Conservation (phyloP, 2,797 vertebrate species). For the Eutrigla gurnardus region DNA sequence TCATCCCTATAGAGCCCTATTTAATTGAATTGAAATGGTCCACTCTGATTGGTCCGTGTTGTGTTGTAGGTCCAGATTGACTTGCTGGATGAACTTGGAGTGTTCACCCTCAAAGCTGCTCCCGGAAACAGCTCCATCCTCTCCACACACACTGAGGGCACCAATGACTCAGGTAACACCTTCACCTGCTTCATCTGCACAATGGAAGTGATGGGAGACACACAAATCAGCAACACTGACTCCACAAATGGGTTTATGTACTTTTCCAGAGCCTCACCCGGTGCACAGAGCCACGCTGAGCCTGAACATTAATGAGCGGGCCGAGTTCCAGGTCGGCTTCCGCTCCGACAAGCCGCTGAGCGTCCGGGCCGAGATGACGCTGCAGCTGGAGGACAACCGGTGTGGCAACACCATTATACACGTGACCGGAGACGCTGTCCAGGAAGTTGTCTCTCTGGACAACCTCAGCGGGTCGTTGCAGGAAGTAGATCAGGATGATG, state of each 20-base stretch:
- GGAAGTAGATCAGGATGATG: slow-evolving; percentile 65
- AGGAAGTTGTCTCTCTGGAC: slow-evolving; percentile 87
- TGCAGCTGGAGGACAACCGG: slow-evolving; percentile 85
- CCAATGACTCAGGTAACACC: slow-evolving; percentile 70
- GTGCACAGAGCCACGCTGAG: slow-evolving; percentile 77
- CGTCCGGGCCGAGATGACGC: slow-evolving; percentile 76
- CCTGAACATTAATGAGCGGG: slow-evolving; percentile 76
- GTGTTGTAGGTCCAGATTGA: slow-evolving; percentile 85
- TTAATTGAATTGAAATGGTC: too few relatives aligned
- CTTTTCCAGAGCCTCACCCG: slow-evolving; percentile 55
- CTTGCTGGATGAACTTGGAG: slow-evolving; percentile 81
- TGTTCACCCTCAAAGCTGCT: slow-evolving; percentile 84
- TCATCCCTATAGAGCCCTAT: too few relatives aligned
- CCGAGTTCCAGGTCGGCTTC: slow-evolving; percentile 86
- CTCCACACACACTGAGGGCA: slow-evolving; percentile 51
- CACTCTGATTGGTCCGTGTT: neutral
- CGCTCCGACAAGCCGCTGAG: slow-evolving; percentile 75
- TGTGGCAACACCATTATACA: slow-evolving; percentile 82
- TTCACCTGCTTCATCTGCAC: neutral
- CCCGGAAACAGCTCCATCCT: slow-evolving; percentile 70
- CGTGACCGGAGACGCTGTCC: slow-evolving; percentile 86
- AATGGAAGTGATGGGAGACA: neutral
- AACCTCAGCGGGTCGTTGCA: slow-evolving; percentile 75
- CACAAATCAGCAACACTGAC: neutral
- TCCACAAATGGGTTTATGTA: neutral